phyloP scores from a whole-genome alignment of 2,888 invertebrate genomes.

The Autographa pulchrina region DNA sequence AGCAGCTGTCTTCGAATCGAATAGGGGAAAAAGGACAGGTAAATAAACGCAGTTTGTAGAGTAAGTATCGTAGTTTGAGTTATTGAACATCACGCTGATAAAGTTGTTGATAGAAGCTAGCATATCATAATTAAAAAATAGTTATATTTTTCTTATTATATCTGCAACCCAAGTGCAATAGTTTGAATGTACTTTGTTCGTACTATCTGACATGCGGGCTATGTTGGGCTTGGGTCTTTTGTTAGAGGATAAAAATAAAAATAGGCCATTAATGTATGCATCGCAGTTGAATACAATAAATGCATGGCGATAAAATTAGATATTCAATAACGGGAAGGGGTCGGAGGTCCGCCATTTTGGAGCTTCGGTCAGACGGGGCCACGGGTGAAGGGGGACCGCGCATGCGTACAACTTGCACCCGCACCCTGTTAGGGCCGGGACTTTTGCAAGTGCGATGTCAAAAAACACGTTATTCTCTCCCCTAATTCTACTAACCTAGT shows the following conservation, averaged over 20 bases:
- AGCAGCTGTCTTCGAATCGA: too few species aligned
- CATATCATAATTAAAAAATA: too few species aligned
- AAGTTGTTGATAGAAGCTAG: too few species aligned
- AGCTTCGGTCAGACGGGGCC: slow-evolving; percentile 78
- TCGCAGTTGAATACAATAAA: slow-evolving; percentile 75
- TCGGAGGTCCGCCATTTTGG: slow-evolving; percentile 87
- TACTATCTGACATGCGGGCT: background rate
- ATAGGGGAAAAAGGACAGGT: too few species aligned
- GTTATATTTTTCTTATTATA: background rate
- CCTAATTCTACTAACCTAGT: slow-evolving; percentile 87
- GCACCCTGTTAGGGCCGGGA: slow-evolving; percentile 86
- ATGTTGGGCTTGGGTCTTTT: slow-evolving; percentile 17
- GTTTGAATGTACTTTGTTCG: slow-evolving; percentile 15
- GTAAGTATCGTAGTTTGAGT: too few species aligned
- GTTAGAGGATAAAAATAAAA: slow-evolving; percentile 61
- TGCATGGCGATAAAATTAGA: slow-evolving; percentile 87
- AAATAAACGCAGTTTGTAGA: too few species aligned
- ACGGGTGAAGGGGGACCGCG: slow-evolving; percentile 82
- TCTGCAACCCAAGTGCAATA: slow-evolving; percentile 8
- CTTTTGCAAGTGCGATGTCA: slow-evolving; percentile 85
- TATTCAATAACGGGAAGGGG: slow-evolving; percentile 88
- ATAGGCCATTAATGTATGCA: slow-evolving; percentile 72
- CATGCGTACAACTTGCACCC: slow-evolving; percentile 82
- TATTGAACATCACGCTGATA: too few species aligned
- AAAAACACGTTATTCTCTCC: slow-evolving; percentile 88